These are phyloP conservation scores for Protaetia brevitarsis DNA, from an alignment of 1,140 invertebrate genomes.

Conservation along the genomic window DNA sequence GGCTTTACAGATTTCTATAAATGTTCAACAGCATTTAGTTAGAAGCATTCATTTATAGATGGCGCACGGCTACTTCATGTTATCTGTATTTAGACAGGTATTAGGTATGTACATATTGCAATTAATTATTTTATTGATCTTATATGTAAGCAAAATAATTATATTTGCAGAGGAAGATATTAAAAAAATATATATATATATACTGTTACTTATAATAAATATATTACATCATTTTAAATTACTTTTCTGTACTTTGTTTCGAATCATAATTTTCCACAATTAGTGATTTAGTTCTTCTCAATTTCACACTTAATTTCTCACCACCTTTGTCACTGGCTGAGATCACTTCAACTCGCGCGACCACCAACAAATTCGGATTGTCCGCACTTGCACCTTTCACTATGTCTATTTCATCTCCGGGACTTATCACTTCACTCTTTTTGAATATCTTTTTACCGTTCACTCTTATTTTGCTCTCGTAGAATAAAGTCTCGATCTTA, in stretches of 20 bases:
- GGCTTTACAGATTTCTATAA: background rate
- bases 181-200: no score
- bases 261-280: conserved; percentile 60
- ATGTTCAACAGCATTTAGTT: no score
- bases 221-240: background rate
- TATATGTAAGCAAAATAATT: no score
- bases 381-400: conserved; percentile 56
- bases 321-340: conserved; percentile 46
- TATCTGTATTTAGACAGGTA: no score
- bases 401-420: conserved; percentile 65
- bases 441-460: conserved; percentile 65
- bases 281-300: conserved; percentile 58
- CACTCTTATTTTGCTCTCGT: conserved; percentile 63
- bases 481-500: conserved; percentile 65
- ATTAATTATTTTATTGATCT: no score
- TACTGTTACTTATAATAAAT: background rate
- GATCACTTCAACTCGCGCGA: conserved; percentile 60
- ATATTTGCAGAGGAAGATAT: no score
- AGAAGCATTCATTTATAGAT: no score
- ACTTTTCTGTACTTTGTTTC: conserved; percentile 20
- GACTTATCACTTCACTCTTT: conserved; percentile 56
- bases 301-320: conserved; percentile 53
- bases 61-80: no score
- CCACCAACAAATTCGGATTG: conserved; percentile 59
- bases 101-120: no score